Base-by-base conservation (phyloP, 2,888 invertebrate species). In the Andricus curvator region DNA sequence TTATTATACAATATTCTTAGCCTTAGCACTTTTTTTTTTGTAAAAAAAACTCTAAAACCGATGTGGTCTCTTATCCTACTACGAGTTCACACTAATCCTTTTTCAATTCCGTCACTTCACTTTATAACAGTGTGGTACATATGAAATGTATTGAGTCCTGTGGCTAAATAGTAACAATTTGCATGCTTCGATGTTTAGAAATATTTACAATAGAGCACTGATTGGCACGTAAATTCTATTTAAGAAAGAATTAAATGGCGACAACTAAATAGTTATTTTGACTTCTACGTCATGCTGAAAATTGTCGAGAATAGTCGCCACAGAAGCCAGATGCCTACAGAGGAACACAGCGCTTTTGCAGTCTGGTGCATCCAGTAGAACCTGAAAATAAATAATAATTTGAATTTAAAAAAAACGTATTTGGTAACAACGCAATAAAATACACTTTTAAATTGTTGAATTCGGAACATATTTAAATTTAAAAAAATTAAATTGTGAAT, bases 301-400 rank as follows among this genome's bases (percentile, higher is more conserved):
- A 93, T 41, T 74, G 89, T 81, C 22, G 89, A 89, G 15, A 94
- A 84, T 41, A 93, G 81, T 77, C 92, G 92, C 94, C 94, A 94
- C 2, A 94, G 62, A 4, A 89, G 84, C 88, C 94, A 94, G 2
- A 94, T 70, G 0, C 86, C 85, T 8, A 91, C 86, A 77, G 94
- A 88, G 56, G 89, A 80, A 68, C 88, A 86, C 85, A 94, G 76
- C 3, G 91, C 84, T 86, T 92, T 92, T 70, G 94, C 89, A 90
- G 93, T 88, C 92, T 94, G 93, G 85, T 95, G 94, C 0, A 94
- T 90, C 92, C 93, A 94, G 91, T 93, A 94, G 79, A 94, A 93
- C 86, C 95, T 95, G 93, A 13, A 94, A 94, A 78, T 79, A 78
- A 90, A 88, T 80, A 15, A 56, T 60, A 51, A 25, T 48, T 51